phyloP scores from a whole-genome alignment of 2,113 vertebrate species.

The Aix galericulata region DNA sequence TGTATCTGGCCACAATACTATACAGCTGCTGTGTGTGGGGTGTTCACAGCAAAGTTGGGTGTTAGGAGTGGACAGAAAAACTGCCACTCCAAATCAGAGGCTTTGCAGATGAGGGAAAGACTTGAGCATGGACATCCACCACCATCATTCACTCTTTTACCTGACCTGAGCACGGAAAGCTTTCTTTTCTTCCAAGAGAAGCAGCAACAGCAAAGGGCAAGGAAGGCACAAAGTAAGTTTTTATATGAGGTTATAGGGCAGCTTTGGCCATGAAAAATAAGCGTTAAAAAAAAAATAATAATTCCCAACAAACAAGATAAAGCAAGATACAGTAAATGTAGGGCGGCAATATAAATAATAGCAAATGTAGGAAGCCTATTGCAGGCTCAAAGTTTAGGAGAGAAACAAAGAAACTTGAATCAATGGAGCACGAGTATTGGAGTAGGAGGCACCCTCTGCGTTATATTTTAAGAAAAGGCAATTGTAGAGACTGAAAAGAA shows the following conservation, averaged over 20 bases:
- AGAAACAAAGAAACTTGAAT: not conserved
- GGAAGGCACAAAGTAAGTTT: accelerated
- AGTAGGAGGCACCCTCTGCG: not conserved
- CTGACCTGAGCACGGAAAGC: not conserved
- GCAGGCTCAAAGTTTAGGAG: not conserved
- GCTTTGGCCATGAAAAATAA: not conserved
- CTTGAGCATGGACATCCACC: not conserved
- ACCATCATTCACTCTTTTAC: not conserved
- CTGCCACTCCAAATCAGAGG: not conserved
- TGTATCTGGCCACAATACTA: not conserved
- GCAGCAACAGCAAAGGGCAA: not conserved
- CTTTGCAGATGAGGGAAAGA: not conserved
- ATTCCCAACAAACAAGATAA: not conserved
- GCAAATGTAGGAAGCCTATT: not conserved
- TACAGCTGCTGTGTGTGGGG: no score
- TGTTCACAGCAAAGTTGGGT: accelerated
- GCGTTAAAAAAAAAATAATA: no score
- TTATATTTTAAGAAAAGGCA: constrained; percentile 46
- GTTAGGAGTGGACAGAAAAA: not conserved
- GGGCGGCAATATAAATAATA: not conserved
- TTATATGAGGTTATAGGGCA: not conserved
- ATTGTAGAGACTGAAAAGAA: constrained; percentile 27
- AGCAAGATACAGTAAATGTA: not conserved
- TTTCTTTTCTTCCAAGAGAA: not conserved
- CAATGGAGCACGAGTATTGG: not conserved